A percentile compares a stretch with the other conserved stretches of the same genome.
phyloP scores from a whole-genome alignment of 2,113 vertebrate genomes.

The Boleophthalmus pectinirostris region DNA sequence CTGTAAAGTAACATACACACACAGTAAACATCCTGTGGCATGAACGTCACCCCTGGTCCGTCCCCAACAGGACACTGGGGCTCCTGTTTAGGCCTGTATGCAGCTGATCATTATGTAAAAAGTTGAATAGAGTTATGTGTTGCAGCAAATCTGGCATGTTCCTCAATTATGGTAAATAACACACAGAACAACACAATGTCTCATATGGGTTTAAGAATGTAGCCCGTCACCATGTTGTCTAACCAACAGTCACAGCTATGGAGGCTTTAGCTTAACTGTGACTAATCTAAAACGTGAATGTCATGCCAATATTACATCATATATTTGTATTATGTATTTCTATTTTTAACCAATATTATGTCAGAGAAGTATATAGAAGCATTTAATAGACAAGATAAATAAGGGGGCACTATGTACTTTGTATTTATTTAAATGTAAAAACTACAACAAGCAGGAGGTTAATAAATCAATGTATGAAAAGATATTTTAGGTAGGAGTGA shows the following conservation, averaged over 20 bases:
- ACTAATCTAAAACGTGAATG: not conserved
- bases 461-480: too few species aligned
- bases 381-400: not conserved
- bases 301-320: not conserved
- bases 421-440: too few species aligned
- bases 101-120: conserved; percentile 27
- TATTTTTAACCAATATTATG: not conserved
- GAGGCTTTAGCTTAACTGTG: conserved; percentile 3
- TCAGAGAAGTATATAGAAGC: not conserved
- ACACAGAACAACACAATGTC: conserved; percentile 9
- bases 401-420: too few species aligned
- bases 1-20: not conserved
- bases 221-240: not conserved
- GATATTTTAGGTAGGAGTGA: too few species aligned
- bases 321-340: not conserved
- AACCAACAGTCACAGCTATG: not conserved
- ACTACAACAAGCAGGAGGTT: too few species aligned
- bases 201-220: conserved; percentile 5
- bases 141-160: conserved; percentile 4
- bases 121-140: conserved; percentile 15
- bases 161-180: not conserved
- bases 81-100: conserved; percentile 22
- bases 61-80: conserved; percentile 33
- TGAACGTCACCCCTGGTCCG: conserved; percentile 21
- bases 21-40: conserved; percentile 33